A percentile compares a stretch with the other conserved stretches of the same genome.
Evolutionary conservation across 1,140 invertebrate genomes (phyloP).

Genomic region (Cotesia chilonis): DNA sequence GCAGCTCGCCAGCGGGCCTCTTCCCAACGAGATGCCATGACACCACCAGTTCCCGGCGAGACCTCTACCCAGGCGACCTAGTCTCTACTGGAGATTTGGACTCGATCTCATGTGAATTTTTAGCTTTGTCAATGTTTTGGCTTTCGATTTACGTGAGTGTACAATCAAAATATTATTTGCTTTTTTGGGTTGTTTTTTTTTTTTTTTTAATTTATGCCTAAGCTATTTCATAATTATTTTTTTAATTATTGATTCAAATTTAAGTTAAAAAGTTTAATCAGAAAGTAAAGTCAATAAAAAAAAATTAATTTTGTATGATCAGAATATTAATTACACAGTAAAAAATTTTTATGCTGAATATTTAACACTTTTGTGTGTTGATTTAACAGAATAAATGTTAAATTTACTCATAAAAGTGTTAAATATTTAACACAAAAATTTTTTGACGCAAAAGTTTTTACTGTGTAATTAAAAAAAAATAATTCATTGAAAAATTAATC

Average conservation of each 20-base stretch:
- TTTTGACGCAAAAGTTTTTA: no score
- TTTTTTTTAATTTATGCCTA: slow-evolving; percentile 1
- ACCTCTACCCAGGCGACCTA: slow-evolving; percentile 58
- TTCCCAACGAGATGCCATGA: slow-evolving; percentile 56
- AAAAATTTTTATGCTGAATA: no score
- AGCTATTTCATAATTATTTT: no score
- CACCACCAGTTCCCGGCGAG: slow-evolving; percentile 58
- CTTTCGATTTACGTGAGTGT: slow-evolving; percentile 41
- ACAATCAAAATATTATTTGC: slow-evolving; percentile 45
- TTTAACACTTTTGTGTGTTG: no score
- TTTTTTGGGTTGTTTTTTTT: background rate
- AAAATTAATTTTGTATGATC: no score
- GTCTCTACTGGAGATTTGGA: slow-evolving; percentile 63
- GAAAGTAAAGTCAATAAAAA: no score
- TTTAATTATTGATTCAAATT: background rate
- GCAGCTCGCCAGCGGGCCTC: slow-evolving; percentile 36
- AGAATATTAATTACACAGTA: no score
- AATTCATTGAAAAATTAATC: no score
- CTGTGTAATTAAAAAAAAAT: no score
- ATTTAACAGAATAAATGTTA: background rate
- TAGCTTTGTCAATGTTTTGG: background rate
- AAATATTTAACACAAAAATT: no score
- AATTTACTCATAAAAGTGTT: no score
- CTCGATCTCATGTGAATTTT: slow-evolving; percentile 56
- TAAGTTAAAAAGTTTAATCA: no score